phyloP scores from a whole-genome alignment of 2,113 vertebrate species.

The Echinops telfairi region DNA sequence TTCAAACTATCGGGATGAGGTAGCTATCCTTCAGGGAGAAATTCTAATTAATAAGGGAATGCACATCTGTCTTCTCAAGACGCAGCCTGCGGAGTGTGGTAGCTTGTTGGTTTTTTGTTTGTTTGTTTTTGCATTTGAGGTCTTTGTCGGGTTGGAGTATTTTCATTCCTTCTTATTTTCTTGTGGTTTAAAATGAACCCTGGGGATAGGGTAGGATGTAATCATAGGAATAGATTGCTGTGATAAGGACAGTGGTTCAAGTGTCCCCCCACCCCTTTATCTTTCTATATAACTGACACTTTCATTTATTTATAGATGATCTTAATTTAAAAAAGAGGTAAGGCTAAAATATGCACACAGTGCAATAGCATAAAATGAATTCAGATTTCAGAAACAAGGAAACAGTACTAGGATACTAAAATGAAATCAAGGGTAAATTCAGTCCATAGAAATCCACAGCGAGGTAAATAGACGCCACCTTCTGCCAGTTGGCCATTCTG shows the following conservation, averaged over 20 bases:
- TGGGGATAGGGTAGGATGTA: neutral
- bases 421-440: slow-evolving; percentile 4
- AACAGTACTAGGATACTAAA: neutral
- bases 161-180: slow-evolving; percentile 68
- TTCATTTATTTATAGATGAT: slow-evolving; percentile 13
- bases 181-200: slow-evolving; percentile 34
- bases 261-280: slow-evolving; percentile 7
- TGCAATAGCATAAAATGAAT: neutral
- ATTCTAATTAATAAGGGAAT: neutral
- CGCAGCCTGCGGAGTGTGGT: neutral
- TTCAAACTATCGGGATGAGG: neutral
- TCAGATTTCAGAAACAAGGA: neutral
- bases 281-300: neutral
- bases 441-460: neutral
- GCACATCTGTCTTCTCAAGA: neutral
- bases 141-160: slow-evolving; percentile 60
- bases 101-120: neutral
- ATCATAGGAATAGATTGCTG: neutral
- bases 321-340: slow-evolving; percentile 7
- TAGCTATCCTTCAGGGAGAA: neutral
- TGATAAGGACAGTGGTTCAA: slow-evolving; percentile 24
- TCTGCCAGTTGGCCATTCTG: neutral
- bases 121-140: neutral
- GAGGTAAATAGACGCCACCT: neutral
- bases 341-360: neutral